phyloP scores from a whole-genome alignment of 2,797 vertebrate species.

The Salmo trutta region DNA sequence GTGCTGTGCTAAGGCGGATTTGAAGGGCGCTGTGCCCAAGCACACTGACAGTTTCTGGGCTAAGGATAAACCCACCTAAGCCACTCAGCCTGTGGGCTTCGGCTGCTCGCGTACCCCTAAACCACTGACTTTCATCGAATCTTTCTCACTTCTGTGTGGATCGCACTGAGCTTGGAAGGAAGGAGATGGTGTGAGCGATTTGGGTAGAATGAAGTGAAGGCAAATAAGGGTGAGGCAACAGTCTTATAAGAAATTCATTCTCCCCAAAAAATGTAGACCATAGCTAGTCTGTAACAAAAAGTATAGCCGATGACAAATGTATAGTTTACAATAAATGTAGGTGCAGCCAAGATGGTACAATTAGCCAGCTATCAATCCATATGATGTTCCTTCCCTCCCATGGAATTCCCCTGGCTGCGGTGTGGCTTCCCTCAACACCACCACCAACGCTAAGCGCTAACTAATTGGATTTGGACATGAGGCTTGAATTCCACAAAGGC shows the following conservation, averaged over 20 bases:
- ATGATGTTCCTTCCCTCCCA: not conserved
- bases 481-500: not conserved
- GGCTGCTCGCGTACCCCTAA: too few species aligned
- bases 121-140: too few species aligned
- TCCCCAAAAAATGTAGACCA: too few species aligned
- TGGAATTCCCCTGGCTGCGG: not conserved
- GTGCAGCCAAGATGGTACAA: not conserved
- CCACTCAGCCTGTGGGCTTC: constrained; percentile 2
- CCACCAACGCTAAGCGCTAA: not conserved
- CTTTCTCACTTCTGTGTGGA: too few species aligned
- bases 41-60: constrained; percentile 25
- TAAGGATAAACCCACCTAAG: constrained; percentile 25
- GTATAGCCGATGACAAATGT: too few species aligned
- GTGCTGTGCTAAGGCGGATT: constrained; percentile 33
- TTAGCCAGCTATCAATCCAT: not conserved
- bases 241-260: too few species aligned
- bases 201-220: too few species aligned
- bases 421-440: not conserved
- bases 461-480: not conserved
- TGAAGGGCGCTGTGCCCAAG: constrained; percentile 23
- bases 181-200: too few species aligned
- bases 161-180: too few species aligned
- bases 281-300: too few species aligned
- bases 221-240: too few species aligned
- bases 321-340: too few species aligned